Base-by-base conservation (phyloP, 2,797 vertebrate species). In the Ctenopoma kingsleyae region DNA sequence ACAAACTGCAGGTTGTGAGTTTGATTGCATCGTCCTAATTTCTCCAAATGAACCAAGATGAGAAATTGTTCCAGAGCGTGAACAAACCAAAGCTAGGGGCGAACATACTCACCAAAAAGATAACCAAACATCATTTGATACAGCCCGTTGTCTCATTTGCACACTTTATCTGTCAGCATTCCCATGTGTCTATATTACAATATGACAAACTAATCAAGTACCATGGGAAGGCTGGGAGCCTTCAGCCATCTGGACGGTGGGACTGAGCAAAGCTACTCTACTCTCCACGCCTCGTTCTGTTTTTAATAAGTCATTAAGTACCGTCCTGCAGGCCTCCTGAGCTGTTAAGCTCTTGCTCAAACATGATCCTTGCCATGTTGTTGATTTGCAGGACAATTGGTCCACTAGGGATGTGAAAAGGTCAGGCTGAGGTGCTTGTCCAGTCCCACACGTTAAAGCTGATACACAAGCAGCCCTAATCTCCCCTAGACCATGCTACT, bases 321-420 rank as follows among this genome's bases (percentile, higher is more conserved):
- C 73, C 71, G 15, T 83, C 81, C 81, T 81, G 84, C 61, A 74
- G 90, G 88, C 87, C 89, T 81, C 84, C 87, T 93, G 88, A 95
- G 88, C 88, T 81, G 19, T 41, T 92, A 91, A 94, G 90, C 92
- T 86, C 76, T 89, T 92, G 82, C 83, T 90, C 93, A 95, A 92
- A 95, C 93, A 93, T 92, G 93, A 94, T 94, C 88, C 87, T 85
- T 89, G 93, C 92, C 88, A 85, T 93, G 89, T 91, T 89, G 32
- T 92, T 94, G 93, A 95, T 96, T 95, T 96, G 93, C 92, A 95
- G 94, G 94, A 97, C 95, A 97, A 95, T 95, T 71, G 94, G 81
- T 75, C 82, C 89, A 87, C 89, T 90, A 91, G 94, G 91, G 93
- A 96, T 90, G 92, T 87, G 87, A 89, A 92, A 88, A 93, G 93